phyloP scores from a whole-genome alignment of 2,888 invertebrate genomes.

The Carcina quercana region DNA sequence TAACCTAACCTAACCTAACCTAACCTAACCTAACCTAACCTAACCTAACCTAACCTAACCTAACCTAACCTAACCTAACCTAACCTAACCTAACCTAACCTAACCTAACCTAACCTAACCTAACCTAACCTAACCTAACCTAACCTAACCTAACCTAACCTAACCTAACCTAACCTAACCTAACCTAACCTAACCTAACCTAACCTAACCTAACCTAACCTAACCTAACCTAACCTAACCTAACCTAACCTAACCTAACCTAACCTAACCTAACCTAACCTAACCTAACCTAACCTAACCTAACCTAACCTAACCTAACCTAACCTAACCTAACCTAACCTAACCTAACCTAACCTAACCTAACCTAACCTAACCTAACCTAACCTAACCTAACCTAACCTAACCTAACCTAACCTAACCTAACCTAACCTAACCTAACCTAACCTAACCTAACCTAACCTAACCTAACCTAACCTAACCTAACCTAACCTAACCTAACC shows the following conservation, averaged over 20 bases:
- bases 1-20: slow-evolving; percentile 9
- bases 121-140: slow-evolving; percentile 11
- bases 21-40: slow-evolving; percentile 12
- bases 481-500: slow-evolving; percentile 13
- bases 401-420: slow-evolving; percentile 11
- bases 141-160: slow-evolving; percentile 14
- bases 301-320: slow-evolving; percentile 12
- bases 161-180: slow-evolving; percentile 14
- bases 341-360: slow-evolving; percentile 14
- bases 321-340: slow-evolving; percentile 15
- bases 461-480: slow-evolving; percentile 13
- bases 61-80: slow-evolving; percentile 11
- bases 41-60: slow-evolving; percentile 13
- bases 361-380: slow-evolving; percentile 12
- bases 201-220: slow-evolving; percentile 13
- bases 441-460: slow-evolving; percentile 12
- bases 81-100: slow-evolving; percentile 9
- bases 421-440: slow-evolving; percentile 10
- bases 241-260: slow-evolving; percentile 12
- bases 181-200: slow-evolving; percentile 11
- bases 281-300: slow-evolving; percentile 14
- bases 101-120: slow-evolving; percentile 8
- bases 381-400: slow-evolving; percentile 11
- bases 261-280: slow-evolving; percentile 14
- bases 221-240: slow-evolving; percentile 10